Evolutionary conservation across 2,113 vertebrate genomes (phyloP).

Genomic region (Cinclus mexicanus): DNA sequence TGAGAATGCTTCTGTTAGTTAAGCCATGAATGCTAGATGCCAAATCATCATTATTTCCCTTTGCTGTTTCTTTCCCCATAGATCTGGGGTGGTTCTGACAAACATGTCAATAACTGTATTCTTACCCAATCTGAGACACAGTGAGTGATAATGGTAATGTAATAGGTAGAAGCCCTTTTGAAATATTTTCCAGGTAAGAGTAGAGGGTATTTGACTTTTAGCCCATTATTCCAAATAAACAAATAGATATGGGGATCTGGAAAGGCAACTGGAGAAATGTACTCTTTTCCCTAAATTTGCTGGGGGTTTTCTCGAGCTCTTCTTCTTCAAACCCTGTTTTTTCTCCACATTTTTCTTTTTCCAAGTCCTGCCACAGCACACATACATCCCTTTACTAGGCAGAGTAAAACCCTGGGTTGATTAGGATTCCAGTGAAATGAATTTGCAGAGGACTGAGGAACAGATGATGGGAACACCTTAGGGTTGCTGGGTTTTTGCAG

Average conservation of each 20-base stretch:
- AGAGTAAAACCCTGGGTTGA: neutral
- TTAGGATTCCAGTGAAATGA: neutral
- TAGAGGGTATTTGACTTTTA: neutral
- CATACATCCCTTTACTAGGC: neutral
- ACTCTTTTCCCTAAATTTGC: neutral
- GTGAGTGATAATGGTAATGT: neutral
- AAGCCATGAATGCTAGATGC: neutral
- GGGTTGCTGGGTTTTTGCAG: neutral
- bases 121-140: neutral
- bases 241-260: neutral
- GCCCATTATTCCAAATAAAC: neutral
- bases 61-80: neutral
- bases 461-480: neutral
- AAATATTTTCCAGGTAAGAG: neutral
- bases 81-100: neutral
- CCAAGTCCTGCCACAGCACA: neutral
- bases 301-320: neutral
- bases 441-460: neutral
- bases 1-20: neutral
- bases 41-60: neutral
- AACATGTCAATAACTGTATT: neutral
- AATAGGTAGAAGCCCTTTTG: neutral
- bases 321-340: neutral
- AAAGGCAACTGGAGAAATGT: neutral
- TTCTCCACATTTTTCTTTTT: neutral